These are phyloP conservation scores for Phlogophora meticulosa DNA, from an alignment of 2,888 invertebrate genomes.

Conservation along the genomic window DNA sequence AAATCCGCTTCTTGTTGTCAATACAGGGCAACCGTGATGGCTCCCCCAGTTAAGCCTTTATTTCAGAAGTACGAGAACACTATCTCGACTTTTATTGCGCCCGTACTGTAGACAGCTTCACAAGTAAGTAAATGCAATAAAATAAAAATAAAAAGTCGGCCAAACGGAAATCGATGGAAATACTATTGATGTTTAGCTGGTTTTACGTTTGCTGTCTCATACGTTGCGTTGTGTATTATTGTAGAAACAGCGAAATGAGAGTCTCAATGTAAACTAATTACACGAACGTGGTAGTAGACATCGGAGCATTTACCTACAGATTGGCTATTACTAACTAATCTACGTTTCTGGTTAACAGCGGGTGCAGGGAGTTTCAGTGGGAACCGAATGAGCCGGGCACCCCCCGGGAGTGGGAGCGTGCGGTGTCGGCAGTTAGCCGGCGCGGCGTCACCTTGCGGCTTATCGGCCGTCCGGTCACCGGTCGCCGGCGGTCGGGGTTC, in stretches of 20 bases:
- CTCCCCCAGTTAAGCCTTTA: conserved; percentile 89
- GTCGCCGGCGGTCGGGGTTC: conserved; percentile 67
- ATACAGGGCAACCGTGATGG: conserved; percentile 90
- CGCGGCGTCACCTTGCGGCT: conserved; percentile 83
- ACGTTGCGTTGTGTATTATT: conserved; percentile 3
- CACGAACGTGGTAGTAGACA: conserved; percentile 17
- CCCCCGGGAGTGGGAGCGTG: conserved; percentile 65
- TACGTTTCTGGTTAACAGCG: conserved; percentile 71
- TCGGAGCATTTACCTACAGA: conserved; percentile 51
- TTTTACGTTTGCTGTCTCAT: conserved; percentile 46
- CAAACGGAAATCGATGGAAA: conserved; percentile 72
- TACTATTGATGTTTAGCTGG: conserved; percentile 58
- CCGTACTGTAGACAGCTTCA: conserved; percentile 77
- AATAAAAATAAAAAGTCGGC: conserved; percentile 71
- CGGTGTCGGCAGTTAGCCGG: conserved; percentile 76
- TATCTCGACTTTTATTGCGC: conserved; percentile 87
- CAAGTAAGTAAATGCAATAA: conserved; percentile 80
- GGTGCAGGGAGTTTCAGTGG: conserved; percentile 68
- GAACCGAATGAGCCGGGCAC: conserved; percentile 73
- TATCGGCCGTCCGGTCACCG: conserved; percentile 81
- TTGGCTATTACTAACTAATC: conserved; percentile 75
- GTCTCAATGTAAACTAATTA: conserved; percentile 11
- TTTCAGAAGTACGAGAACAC: conserved; percentile 87
- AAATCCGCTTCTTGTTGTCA: conserved; percentile 91
- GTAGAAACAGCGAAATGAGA: not conserved